Conservation (phyloP, 2,888 invertebrate species). For the Brenthis hecate region DNA sequence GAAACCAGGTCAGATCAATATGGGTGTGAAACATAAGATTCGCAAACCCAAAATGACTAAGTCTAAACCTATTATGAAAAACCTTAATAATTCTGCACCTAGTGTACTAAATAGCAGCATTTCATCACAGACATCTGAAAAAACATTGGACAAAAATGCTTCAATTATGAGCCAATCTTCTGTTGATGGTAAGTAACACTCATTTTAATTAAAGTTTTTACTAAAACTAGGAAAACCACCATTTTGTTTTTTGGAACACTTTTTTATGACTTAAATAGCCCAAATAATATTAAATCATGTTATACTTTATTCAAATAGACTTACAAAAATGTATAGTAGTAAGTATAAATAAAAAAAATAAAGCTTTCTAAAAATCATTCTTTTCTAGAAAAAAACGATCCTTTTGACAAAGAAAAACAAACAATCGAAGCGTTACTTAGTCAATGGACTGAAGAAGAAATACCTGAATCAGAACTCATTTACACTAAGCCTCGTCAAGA, state of each 20-base stretch:
- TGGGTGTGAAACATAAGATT: slow-evolving; percentile 85
- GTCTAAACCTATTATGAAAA: slow-evolving; percentile 48
- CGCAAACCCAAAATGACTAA: slow-evolving; percentile 82
- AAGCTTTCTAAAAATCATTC: slow-evolving; percentile 6
- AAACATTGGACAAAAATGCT: slow-evolving; percentile 36
- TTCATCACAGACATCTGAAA: slow-evolving; percentile 40
- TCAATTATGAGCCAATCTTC: slow-evolving; percentile 60
- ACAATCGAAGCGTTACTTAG: slow-evolving; percentile 73
- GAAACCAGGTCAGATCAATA: slow-evolving; percentile 84
- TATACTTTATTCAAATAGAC: too few species aligned
- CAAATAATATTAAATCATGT: too few species aligned
- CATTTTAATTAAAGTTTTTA: not conserved
- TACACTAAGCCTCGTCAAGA: slow-evolving; percentile 49
- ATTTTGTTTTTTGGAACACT: not conserved
- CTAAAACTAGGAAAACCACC: not conserved
- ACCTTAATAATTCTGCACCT: slow-evolving; percentile 40
- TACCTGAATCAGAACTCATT: slow-evolving; percentile 60
- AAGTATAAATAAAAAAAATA: slow-evolving; percentile 16
- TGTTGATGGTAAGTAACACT: slow-evolving; percentile 56
- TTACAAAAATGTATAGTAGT: not conserved
- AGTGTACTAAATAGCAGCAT: slow-evolving; percentile 43
- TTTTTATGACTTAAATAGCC: not conserved
- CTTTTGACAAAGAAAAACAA: slow-evolving; percentile 68
- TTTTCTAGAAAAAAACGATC: slow-evolving; percentile 65
- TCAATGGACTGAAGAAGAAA: slow-evolving; percentile 77